Evolutionary conservation across 2,888 invertebrate species (phyloP), one percentile per base, ranked within the genome.

Genomic region (Hipparchia sbordonii): DNA sequence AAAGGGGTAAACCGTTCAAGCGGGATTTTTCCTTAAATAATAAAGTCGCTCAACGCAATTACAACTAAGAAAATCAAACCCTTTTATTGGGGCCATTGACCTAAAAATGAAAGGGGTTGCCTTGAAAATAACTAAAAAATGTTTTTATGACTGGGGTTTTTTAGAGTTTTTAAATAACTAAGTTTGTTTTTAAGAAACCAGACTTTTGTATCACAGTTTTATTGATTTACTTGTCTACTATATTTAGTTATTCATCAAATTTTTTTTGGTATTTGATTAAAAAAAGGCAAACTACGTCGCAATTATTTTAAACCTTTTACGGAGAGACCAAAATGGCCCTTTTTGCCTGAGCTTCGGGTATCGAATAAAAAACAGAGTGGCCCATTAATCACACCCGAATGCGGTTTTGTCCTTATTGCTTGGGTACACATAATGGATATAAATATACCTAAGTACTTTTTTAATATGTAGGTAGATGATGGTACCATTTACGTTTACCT

Each of bases 381-480:
- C 45, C 12, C 61, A 61, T 61, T 61, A 61, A 61, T 61, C 61
- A 61, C 61, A 61, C 46, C 45, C 6, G 10, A n/a, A 12, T 61
- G 61, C 61, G 61, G 61, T 61, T 61, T 9, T 9, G 61, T 61
- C n/a, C 45, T 46, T 45, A 61, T 61, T 61, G 45, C 45, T 46
- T n/a, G 45, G 61, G 61, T 61, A 61, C 10, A 61, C 12, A n/a
- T 12, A n/a, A 61, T 45, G 46, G 45, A 45, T 45, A 23, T 59
- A 12, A 45, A 45, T 45, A 61, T 12, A 39, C 61, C 45, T 12
- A 52, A 23, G 23, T 23, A 23, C 23, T 23, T 23, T 23, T 23
- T 23, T 23, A 23, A 23, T 23, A 23, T 23, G 23, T 23, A 23
- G 1, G 23, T 23, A 23, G 23, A 23, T 23, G 23, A 23, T 23